Evolutionary conservation across 2,113 vertebrate species (phyloP).

Genomic region (Carassius gibelio): DNA sequence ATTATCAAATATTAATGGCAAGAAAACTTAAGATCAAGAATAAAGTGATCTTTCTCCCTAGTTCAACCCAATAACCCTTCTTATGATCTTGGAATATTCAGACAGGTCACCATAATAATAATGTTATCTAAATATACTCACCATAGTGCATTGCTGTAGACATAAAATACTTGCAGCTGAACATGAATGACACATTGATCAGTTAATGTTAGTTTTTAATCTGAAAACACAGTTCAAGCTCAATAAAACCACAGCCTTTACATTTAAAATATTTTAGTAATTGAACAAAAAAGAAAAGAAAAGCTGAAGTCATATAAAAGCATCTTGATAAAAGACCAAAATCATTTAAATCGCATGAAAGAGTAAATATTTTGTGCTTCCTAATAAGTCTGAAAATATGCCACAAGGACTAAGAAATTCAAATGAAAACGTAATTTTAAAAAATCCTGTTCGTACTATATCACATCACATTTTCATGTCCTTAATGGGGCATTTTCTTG

Average conservation of each 20-base stretch:
- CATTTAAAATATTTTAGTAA: conserved; percentile 85
- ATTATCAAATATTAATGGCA: background rate
- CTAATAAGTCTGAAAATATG: conserved; percentile 59
- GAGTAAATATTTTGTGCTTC: conserved; percentile 60
- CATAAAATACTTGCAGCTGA: too few species aligned
- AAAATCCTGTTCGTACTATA: conserved; percentile 48
- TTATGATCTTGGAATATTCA: background rate
- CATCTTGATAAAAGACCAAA: conserved; percentile 67
- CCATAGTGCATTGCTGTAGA: background rate
- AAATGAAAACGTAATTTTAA: conserved; percentile 49
- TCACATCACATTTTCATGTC: conserved; percentile 54
- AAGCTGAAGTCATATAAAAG: conserved; percentile 67
- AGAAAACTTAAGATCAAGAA: background rate
- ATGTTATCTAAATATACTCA: background rate
- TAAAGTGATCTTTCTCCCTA: background rate
- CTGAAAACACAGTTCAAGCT: conserved; percentile 94
- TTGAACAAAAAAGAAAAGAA: conserved; percentile 54
- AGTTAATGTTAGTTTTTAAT: conserved; percentile 78
- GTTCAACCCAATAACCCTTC: background rate
- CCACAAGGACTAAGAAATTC: conserved; percentile 49
- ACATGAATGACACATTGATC: conserved; percentile 1
- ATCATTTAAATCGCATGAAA: conserved; percentile 77
- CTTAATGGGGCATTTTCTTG: conserved; percentile 51
- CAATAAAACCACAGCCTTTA: conserved; percentile 92
- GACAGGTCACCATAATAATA: background rate